phyloP scores from a whole-genome alignment of 1,140 invertebrate species.

The Drosophila rhopaloa region DNA sequence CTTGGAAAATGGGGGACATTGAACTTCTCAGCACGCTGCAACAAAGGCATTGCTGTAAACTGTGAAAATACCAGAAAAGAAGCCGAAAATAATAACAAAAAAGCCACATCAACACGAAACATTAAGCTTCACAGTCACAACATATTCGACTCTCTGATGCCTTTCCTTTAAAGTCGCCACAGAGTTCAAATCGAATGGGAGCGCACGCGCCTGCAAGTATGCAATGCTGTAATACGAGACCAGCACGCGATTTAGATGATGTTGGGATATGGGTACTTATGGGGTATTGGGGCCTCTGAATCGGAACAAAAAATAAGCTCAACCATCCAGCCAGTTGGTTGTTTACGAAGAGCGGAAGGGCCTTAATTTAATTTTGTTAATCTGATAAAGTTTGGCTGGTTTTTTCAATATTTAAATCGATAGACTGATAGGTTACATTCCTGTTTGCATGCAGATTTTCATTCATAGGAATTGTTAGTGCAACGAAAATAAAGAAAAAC shows the following conservation, averaged over 20 bases:
- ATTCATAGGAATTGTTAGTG: no score
- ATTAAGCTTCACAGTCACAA: constrained; percentile 66
- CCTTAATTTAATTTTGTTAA: constrained; percentile 24
- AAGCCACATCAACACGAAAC: constrained; percentile 51
- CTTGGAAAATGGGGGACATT: constrained; percentile 62
- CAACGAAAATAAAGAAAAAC: no score
- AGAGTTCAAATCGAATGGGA: constrained; percentile 43
- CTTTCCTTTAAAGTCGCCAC: constrained; percentile 52
- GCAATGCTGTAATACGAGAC: constrained; percentile 64
- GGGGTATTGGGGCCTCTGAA: constrained; percentile 4
- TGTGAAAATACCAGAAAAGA: constrained; percentile 28
- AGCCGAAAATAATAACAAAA: constrained; percentile 14
- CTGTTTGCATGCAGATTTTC: neutral
- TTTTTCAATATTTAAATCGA: neutral
- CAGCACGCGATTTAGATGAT: constrained; percentile 57
- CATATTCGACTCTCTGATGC: constrained; percentile 44
- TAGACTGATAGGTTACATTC: neutral
- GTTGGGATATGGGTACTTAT: constrained; percentile 4
- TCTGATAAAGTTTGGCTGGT: neutral
- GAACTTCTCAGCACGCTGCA: constrained; percentile 54
- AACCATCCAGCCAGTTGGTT: neutral
- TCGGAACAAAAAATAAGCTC: constrained; percentile 8
- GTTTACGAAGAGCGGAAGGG: constrained; percentile 18
- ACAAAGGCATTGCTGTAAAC: constrained; percentile 42
- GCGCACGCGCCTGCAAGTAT: constrained; percentile 49